Evolutionary conservation across 2,797 vertebrate genomes (phyloP), one percentile per base, ranked within the genome.

Genomic region (Simalia tracyae): DNA sequence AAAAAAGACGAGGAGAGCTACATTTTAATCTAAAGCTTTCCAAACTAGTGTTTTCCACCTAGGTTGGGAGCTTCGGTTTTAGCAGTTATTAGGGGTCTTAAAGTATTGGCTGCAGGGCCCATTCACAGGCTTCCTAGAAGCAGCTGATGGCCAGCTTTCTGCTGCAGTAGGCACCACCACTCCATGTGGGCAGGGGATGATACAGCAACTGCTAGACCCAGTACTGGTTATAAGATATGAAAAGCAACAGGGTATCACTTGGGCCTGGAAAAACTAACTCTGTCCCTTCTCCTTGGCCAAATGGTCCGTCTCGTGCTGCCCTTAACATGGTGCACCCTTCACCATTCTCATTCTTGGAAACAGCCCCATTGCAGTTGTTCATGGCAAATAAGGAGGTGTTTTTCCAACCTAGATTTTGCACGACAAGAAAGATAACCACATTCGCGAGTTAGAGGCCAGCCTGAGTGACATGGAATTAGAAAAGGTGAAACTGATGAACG

Each of bases 401-500:
- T 81, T 4, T 85, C n/a, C 17, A 84, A 91, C 92, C 88, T 95
- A 99, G 98, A 91, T 95, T 64, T 94, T 96, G 68, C 95, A 98
- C 94, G 97, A 97, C 86, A 97, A 97, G 91, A 97, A 97, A 91
- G 98, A 98, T 95, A 91, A 95, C 24, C 96, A 96, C 91, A 93
- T 98, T 87, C 19, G 50, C 42, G 96, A 97, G 86, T 93, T 97
- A 66, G 98, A 97, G 90, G 95, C 95, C 94, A 94, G 91, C 50
- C 86, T 97, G 91, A 97, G 93, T 0, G n/a, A 97, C 42, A 42
- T 98, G 89, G 97, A 98, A 54, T 86, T 97, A 90, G 97, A 97
- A 8, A 97, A 97, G 86, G 63, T 97, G 88, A 96, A 97, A 57
- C 92, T 97, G 91, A 87, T 96, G 31, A 96, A 97, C 1, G 91